phyloP scores from a whole-genome alignment of 2,797 vertebrate species.

The Anguilla pacifica region DNA sequence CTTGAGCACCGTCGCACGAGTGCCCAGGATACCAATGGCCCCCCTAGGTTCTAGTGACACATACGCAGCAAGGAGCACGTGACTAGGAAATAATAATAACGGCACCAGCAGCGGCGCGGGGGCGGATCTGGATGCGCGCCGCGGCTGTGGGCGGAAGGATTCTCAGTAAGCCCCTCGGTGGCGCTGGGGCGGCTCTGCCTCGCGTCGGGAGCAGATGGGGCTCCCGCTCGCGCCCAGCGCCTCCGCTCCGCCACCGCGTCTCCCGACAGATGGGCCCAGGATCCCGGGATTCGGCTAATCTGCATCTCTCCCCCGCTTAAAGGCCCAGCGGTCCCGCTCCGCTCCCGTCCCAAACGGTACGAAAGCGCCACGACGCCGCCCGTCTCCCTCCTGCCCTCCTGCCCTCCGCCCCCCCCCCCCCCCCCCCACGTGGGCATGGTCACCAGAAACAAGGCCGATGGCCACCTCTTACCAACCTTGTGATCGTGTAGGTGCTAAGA shows the following conservation, averaged over 20 bases:
- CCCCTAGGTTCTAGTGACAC: not conserved
- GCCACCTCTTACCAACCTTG: not conserved
- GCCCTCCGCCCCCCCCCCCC: too few species aligned
- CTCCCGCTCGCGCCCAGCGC: conserved; percentile 66
- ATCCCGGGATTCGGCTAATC: conserved; percentile 76
- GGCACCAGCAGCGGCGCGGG: not conserved
- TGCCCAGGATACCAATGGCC: not conserved
- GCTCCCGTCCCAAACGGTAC: conserved; percentile 37
- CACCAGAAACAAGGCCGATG: not conserved
- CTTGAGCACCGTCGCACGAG: not conserved
- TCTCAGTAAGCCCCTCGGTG: conserved; percentile 13
- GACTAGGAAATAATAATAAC: not conserved
- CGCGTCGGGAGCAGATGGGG: conserved; percentile 72
- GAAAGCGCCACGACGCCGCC: not conserved
- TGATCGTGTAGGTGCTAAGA: not conserved
- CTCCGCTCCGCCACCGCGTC: conserved; percentile 71
- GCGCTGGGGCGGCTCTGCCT: conserved; percentile 55
- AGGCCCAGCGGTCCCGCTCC: conserved; percentile 30
- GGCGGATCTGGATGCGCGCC: not conserved
- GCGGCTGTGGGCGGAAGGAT: not conserved
- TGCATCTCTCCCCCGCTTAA: conserved; percentile 51
- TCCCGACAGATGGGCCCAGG: conserved; percentile 75
- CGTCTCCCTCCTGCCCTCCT: not conserved
- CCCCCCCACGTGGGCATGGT: not conserved
- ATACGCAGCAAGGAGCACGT: not conserved